A percentile compares a stretch with the other conserved stretches of the same genome.
phyloP scores from a whole-genome alignment of 2,113 vertebrate species.

The Corynorhinus townsendii region DNA sequence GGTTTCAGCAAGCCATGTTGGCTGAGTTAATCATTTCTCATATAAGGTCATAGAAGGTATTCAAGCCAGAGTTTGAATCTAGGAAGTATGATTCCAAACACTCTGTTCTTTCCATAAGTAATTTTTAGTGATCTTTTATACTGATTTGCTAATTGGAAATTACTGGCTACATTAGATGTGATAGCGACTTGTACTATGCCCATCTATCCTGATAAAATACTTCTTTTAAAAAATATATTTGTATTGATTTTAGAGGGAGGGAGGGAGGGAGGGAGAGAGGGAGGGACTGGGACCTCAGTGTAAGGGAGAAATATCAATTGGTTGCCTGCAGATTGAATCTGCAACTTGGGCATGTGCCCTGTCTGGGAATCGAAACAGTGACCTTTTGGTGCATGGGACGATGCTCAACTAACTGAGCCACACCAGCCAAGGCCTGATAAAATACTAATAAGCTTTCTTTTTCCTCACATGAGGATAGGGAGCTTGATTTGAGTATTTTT shows the following conservation, averaged over 20 bases:
- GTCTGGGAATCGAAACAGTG: too few relatives aligned
- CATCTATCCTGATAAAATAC: background rate
- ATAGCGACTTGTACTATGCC: background rate
- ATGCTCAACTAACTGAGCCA: too few relatives aligned
- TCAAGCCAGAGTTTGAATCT: background rate
- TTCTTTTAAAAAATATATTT: background rate
- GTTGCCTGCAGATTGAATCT: too few relatives aligned
- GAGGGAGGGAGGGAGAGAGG: too few relatives aligned
- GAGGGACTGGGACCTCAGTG: too few relatives aligned
- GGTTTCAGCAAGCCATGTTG: background rate
- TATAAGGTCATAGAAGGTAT: background rate
- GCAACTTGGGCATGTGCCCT: too few relatives aligned
- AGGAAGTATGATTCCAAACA: background rate
- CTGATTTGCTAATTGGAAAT: constrained; percentile 25
- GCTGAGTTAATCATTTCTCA: background rate
- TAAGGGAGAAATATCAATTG: too few relatives aligned
- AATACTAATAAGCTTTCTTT: background rate
- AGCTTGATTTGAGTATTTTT: background rate
- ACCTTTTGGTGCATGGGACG: too few relatives aligned
- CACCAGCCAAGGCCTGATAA: too few relatives aligned
- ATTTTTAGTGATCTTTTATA: background rate
- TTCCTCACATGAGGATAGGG: background rate
- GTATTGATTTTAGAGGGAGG: too few relatives aligned
- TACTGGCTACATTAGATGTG: background rate
- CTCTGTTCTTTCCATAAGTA: background rate